phyloP scores from a whole-genome alignment of 2,888 invertebrate genomes.

The Luperina testacea region DNA sequence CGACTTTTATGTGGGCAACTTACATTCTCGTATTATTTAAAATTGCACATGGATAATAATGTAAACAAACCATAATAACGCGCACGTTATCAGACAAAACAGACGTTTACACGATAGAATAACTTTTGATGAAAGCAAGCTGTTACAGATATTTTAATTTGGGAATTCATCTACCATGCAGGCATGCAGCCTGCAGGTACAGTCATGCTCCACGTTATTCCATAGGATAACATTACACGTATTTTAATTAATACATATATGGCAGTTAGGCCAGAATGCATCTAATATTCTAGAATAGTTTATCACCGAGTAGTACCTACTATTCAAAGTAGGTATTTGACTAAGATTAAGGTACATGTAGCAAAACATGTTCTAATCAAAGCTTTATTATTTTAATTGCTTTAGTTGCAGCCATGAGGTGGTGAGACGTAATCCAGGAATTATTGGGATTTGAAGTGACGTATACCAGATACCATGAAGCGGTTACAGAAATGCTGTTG shows the following conservation, averaged over 20 bases:
- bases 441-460: conserved; percentile 22
- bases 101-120: background rate
- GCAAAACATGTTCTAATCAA: conserved; percentile 14
- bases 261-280: background rate
- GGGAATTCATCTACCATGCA: background rate
- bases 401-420: conserved; percentile 74
- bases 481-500: conserved; percentile 92
- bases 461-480: conserved; percentile 75
- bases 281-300: conserved; percentile 4
- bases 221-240: background rate
- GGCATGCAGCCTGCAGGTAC: background rate
- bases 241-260: background rate
- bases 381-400: conserved; percentile 22
- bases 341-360: background rate
- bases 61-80: conserved; percentile 25
- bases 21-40: conserved; percentile 5
- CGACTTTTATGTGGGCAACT: conserved; percentile 4
- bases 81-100: conserved; percentile 3
- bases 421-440: conserved; percentile 61
- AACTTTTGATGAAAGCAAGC: conserved; percentile 4
- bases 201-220: background rate
- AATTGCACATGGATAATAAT: conserved; percentile 13
- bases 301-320: background rate
- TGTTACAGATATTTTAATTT: conserved; percentile 19
- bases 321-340: conserved; percentile 13